Percentiles rank a stretch among this genome's conserved stretches.
Evolutionary conservation across 2,888 invertebrate genomes (phyloP).

Genomic region (Nomada fabriciana): DNA sequence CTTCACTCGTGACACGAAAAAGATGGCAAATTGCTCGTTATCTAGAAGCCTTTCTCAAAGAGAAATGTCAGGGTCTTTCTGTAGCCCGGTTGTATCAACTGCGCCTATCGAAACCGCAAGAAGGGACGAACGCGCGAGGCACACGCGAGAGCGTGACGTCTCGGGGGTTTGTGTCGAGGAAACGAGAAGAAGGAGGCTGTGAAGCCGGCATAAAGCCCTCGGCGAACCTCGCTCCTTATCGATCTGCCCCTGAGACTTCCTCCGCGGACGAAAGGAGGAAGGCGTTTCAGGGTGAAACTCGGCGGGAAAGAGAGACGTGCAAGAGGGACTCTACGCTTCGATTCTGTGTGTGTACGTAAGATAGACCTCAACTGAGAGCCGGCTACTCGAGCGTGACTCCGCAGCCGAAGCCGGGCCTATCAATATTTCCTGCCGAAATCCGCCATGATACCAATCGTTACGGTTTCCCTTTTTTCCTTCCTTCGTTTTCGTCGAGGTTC

Average conservation of each 20-base stretch:
- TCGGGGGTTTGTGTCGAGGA: conserved; percentile 70
- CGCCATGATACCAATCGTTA: conserved; percentile 66
- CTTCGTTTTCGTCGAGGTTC: not conserved
- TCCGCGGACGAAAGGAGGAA: conserved; percentile 69
- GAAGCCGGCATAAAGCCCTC: conserved; percentile 80
- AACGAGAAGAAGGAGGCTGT: conserved; percentile 77
- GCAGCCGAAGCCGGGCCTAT: conserved; percentile 83
- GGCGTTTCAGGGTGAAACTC: conserved; percentile 51
- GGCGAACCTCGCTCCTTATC: conserved; percentile 83
- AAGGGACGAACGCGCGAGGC: conserved; percentile 55
- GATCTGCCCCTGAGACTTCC: conserved; percentile 82
- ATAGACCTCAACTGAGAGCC: conserved; percentile 79
- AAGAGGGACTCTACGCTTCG: conserved; percentile 33
- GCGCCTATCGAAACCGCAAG: conserved; percentile 56
- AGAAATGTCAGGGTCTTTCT: conserved; percentile 56
- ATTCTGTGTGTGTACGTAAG: conserved; percentile 70
- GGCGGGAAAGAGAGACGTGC: conserved; percentile 33
- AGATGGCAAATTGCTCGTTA: too few relatives aligned
- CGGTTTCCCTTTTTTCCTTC: conserved; percentile 53
- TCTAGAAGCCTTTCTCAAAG: too few relatives aligned
- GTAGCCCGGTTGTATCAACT: conserved; percentile 63
- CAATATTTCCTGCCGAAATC: conserved; percentile 83
- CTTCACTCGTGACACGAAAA: too few relatives aligned
- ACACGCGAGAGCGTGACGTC: conserved; percentile 74
- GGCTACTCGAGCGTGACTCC: conserved; percentile 84